phyloP scores from a whole-genome alignment of 2,113 vertebrate species.

The Sinocyclocheilus grahami region DNA sequence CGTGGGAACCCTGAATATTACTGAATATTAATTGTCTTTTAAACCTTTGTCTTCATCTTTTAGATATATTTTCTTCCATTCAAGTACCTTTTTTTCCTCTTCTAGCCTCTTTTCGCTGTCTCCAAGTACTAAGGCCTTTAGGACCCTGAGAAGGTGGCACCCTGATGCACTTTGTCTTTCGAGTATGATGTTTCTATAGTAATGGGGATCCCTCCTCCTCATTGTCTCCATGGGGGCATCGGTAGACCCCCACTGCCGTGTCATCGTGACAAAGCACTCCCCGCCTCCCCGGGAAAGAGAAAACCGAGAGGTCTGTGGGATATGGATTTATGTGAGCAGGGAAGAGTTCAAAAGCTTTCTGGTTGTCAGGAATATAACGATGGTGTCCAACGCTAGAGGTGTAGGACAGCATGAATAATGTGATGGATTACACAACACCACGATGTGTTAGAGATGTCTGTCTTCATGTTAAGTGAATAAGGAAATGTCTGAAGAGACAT shows the following conservation, averaged over 20 bases:
- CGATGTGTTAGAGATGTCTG: background rate
- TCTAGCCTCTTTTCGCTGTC: background rate
- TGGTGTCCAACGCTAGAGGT: background rate
- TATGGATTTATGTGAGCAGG: constrained; percentile 31
- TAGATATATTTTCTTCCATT: too few species aligned
- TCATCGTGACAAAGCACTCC: constrained; percentile 69
- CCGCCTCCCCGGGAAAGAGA: constrained; percentile 49
- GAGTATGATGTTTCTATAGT: constrained; percentile 82
- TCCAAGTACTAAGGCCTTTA: constrained; percentile 39
- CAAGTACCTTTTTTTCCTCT: background rate
- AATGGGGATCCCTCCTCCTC: constrained; percentile 73
- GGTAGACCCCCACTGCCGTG: constrained; percentile 73
- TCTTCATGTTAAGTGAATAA: background rate
- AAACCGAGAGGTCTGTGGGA: constrained; percentile 40
- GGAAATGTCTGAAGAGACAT: background rate
- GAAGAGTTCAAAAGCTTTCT: constrained; percentile 7
- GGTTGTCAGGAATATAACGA: constrained; percentile 30
- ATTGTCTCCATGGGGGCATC: constrained; percentile 69
- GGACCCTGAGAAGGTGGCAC: constrained; percentile 72
- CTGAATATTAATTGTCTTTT: background rate
- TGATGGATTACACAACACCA: background rate
- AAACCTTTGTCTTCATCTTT: background rate
- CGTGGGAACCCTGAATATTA: too few species aligned
- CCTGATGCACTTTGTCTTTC: constrained; percentile 72
- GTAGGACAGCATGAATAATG: background rate